Percentiles rank a stretch among this genome's conserved stretches.
These are phyloP conservation scores for Gracilinanus agilis DNA, from an alignment of 2,113 vertebrate species.

Conservation along the genomic window DNA sequence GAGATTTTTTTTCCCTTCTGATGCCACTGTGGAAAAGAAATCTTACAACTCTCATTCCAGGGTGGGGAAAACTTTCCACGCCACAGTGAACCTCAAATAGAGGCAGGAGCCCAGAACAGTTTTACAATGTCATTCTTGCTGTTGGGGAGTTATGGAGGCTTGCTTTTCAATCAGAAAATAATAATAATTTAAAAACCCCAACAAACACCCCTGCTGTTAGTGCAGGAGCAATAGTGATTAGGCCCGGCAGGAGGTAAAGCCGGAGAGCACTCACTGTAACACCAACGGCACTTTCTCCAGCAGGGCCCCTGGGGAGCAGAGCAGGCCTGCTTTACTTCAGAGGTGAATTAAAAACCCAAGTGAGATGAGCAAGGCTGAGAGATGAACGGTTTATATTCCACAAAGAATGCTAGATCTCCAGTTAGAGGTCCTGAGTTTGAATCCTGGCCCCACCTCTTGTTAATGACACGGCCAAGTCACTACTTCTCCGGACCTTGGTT, in stretches of 20 bases:
- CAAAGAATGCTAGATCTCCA: neutral
- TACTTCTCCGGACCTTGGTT: neutral
- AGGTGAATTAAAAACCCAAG: neutral
- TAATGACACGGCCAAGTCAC: neutral
- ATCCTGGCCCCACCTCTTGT: neutral
- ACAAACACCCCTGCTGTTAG: neutral
- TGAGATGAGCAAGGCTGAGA: neutral
- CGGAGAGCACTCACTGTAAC: neutral
- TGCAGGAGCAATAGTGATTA: neutral
- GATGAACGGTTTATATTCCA: neutral
- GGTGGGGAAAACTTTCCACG: neutral
- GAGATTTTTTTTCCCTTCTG: conserved; percentile 23
- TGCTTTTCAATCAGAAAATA: neutral
- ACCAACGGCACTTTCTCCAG: neutral
- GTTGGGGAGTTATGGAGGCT: neutral
- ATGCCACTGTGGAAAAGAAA: neutral
- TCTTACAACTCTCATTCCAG: neutral
- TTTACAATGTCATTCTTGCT: neutral
- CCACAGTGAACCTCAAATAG: neutral
- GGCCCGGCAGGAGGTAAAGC: neutral
- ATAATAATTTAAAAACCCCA: neutral
- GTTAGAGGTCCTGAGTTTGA: neutral
- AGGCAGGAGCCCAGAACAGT: neutral
- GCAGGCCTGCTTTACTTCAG: neutral
- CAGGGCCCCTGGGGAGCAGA: neutral